A percentile compares a stretch with the other conserved stretches of the same genome.
Conservation (phyloP, 2,113 vertebrate genomes). For the Passer domesticus region DNA sequence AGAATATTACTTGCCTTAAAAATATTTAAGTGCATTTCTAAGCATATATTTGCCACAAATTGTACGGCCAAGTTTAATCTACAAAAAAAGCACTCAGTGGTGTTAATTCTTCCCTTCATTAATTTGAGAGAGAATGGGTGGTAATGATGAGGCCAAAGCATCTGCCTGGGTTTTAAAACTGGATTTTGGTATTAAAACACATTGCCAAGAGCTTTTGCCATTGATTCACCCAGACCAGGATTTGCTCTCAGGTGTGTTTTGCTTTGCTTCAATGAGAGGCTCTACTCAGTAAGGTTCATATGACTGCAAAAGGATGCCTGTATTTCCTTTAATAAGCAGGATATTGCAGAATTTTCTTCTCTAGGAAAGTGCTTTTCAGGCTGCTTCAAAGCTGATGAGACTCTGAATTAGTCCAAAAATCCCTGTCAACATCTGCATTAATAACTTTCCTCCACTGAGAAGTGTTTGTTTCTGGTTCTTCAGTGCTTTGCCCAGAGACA, state of each 20-base stretch:
- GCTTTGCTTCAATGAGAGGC: background rate
- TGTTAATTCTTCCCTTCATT: background rate
- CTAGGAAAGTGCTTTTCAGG: background rate
- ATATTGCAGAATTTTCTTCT: background rate
- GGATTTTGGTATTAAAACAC: background rate
- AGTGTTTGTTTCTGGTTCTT: background rate
- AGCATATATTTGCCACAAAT: background rate
- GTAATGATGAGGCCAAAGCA: background rate
- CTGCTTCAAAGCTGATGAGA: background rate
- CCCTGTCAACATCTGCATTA: background rate
- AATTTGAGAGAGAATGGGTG: background rate
- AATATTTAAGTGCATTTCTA: background rate
- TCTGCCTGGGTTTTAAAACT: background rate
- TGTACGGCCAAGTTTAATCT: background rate
- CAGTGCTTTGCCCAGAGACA: background rate
- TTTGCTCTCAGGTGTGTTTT: background rate
- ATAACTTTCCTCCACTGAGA: background rate
- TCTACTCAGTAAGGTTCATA: background rate
- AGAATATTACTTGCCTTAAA: background rate
- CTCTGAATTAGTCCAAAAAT: background rate
- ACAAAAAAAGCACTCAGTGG: background rate
- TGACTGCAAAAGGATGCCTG: background rate
- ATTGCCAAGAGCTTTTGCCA: background rate
- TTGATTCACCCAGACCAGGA: background rate
- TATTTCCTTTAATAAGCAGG: background rate